These are phyloP conservation scores for Malurus cyaneus DNA, from an alignment of 2,113 vertebrate species.

Conservation along the genomic window DNA sequence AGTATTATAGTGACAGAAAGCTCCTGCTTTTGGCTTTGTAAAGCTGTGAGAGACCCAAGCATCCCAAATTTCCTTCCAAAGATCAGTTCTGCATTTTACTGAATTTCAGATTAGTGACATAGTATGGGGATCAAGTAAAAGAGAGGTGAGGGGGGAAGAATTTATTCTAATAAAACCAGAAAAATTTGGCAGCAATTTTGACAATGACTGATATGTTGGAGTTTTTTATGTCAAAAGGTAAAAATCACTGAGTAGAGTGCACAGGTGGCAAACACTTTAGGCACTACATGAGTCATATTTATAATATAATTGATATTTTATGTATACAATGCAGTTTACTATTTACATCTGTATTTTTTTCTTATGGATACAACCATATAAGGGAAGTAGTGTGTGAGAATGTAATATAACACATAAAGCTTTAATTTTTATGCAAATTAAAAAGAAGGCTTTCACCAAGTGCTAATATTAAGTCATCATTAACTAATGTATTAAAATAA, in stretches of 20 bases:
- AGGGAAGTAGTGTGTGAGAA: not conserved
- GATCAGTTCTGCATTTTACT: not conserved
- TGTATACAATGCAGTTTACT: not conserved
- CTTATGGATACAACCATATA: not conserved
- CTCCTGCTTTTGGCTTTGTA: not conserved
- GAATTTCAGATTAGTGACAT: not conserved
- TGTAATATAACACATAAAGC: not conserved
- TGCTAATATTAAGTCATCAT: constrained; percentile 58
- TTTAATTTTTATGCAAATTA: constrained; percentile 32
- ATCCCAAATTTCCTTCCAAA: not conserved
- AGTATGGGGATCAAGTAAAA: not conserved
- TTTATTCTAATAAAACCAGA: not conserved
- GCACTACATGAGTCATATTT: not conserved
- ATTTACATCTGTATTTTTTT: not conserved
- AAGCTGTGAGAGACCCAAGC: not conserved
- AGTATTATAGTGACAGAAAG: not conserved
- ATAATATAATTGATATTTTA: not conserved
- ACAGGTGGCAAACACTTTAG: not conserved
- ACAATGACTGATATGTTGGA: not conserved
- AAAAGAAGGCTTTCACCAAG: constrained; percentile 21
- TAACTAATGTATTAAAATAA: constrained; percentile 68
- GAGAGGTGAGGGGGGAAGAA: not conserved
- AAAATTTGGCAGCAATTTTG: not conserved
- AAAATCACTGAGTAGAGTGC: not conserved
- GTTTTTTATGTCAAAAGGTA: not conserved